phyloP scores from a whole-genome alignment of 2,888 invertebrate species.

The Colostygia pectinataria region DNA sequence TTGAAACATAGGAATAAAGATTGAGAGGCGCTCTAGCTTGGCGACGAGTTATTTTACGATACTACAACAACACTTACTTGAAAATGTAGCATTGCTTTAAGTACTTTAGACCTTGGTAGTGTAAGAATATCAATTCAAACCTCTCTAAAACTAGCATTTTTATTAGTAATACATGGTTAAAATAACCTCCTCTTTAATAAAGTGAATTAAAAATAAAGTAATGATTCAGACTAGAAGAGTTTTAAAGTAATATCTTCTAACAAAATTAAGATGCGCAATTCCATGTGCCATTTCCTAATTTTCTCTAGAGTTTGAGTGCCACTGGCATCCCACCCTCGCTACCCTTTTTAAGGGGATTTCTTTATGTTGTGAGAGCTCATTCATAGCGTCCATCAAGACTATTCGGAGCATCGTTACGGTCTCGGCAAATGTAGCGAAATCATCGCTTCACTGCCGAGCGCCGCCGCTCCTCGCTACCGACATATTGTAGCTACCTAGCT shows the following conservation, averaged over 20 bases:
- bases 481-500: slow-evolving; percentile 74
- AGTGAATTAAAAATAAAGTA: not conserved
- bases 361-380: slow-evolving; percentile 84
- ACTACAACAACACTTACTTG: not conserved
- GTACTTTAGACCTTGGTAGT: not conserved
- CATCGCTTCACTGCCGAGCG: slow-evolving; percentile 77
- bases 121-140: not conserved
- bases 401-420: slow-evolving; percentile 85
- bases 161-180: too few relatives aligned
- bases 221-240: not conserved
- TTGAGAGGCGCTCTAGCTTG: slow-evolving; percentile 11
- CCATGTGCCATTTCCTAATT: slow-evolving; percentile 44
- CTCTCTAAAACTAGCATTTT: too few relatives aligned
- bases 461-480: slow-evolving; percentile 55
- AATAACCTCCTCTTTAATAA: too few relatives aligned
- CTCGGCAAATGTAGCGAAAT: slow-evolving; percentile 84
- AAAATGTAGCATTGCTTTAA: not conserved
- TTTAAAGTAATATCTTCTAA: slow-evolving; percentile 3
- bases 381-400: slow-evolving; percentile 86
- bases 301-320: slow-evolving; percentile 48
- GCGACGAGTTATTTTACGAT: slow-evolving; percentile 9
- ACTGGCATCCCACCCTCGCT: slow-evolving; percentile 64
- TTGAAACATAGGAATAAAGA: slow-evolving; percentile 13
- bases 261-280: slow-evolving; percentile 32
- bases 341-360: slow-evolving; percentile 84